phyloP scores from a whole-genome alignment of 2,113 vertebrate species.

The Clarias magur region DNA sequence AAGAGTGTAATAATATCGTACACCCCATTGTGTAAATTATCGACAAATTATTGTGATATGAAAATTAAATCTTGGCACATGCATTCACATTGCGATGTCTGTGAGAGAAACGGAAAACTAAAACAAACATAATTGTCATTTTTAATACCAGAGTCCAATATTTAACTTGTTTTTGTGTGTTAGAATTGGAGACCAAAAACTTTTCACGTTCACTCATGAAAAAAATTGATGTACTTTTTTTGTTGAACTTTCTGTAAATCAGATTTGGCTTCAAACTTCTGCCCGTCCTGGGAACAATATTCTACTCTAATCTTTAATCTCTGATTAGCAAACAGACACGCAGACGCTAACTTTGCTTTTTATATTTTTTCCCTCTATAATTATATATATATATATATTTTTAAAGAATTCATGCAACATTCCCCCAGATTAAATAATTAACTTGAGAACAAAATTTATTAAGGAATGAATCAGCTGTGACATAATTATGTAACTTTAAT shows the following conservation, averaged over 20 bases:
- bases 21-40: not conserved
- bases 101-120: not conserved
- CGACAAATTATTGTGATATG: not conserved
- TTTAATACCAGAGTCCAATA: not conserved
- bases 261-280: not conserved
- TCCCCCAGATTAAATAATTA: not conserved
- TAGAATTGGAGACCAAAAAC: not conserved
- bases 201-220: not conserved
- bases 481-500: not conserved
- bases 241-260: not conserved
- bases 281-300: not conserved
- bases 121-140: not conserved
- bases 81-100: not conserved
- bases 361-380: not conserved
- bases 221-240: not conserved
- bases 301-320: not conserved
- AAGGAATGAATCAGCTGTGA: not conserved
- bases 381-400: not conserved
- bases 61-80: not conserved
- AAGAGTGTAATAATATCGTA: not conserved
- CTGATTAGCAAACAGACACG: not conserved
- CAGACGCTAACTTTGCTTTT: not conserved
- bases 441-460: not conserved
- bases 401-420: not conserved
- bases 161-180: not conserved